Evolutionary conservation across 2,113 vertebrate species (phyloP), one percentile per base, ranked within the genome.

Genomic region (Gavialis gangeticus): DNA sequence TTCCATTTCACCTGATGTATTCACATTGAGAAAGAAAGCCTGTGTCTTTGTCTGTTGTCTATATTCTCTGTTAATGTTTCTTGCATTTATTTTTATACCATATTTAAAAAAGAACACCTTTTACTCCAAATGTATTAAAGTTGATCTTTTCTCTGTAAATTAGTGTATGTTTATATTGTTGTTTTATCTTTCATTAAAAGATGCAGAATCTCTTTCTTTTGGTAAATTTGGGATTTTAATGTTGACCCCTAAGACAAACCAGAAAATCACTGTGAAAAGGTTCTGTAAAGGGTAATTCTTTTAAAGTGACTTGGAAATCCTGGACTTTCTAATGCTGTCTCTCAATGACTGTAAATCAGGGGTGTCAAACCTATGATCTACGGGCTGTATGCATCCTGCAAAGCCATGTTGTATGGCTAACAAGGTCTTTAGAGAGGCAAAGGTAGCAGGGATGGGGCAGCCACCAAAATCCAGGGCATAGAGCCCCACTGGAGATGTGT

Each of bases 21-120:
- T 98, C 98, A 98, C 98, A 97, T 94, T 97, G 97, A 98, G 96
- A 98, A 98, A 98, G 97, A 98, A 97, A 97, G 91, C 95, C 96
- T 96, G 90, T 94, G 96, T 98, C 97, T 98, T 97, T 97, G 98
- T 99, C 98, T 98, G 97, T 98, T 98, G 97, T 99, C 98, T 98
- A 98, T 93, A 98, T 98, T 98, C 97, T 98, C 97, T 98, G 98
- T 99, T 98, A 98, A 98, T 98, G 98, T 98, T 98, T 98, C 98
- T 98, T 98, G 98, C 98, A 98, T 99, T 99, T 99, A 99, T 99
- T 99, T 99, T 99, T 99, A 99, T 99, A 99, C 98, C 98, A 99
- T 99, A 98, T 99, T 99, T 99, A 98, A 99, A 98, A 97, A 97
- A 97, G 94, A 98, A 99, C 98, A 98, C 98, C 98, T 98, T 99